Conservation (phyloP, 2,888 invertebrate species). For the Agrotis exclamationis region DNA sequence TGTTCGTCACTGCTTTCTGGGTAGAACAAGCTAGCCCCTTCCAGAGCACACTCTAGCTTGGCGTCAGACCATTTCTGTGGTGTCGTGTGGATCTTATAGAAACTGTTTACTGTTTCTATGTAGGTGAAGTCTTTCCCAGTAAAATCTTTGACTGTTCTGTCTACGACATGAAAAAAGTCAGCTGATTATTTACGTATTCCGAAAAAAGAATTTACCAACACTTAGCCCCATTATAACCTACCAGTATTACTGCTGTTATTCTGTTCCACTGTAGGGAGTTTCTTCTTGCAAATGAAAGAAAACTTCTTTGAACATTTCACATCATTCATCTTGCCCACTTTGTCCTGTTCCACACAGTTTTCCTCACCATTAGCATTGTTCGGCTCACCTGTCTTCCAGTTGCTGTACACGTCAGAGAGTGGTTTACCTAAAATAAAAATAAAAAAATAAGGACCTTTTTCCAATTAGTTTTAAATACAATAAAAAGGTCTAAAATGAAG, state of each 20-base stretch:
- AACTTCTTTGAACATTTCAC: conserved; percentile 69
- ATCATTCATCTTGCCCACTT: conserved; percentile 70
- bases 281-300: conserved; percentile 83
- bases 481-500: too few species aligned
- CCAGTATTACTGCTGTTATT: conserved; percentile 75
- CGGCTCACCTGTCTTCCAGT: conserved; percentile 78
- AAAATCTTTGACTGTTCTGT: too few species aligned
- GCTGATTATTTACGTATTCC: background rate
- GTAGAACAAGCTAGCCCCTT: conserved; percentile 2
- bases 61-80: background rate
- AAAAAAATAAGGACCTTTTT: background rate
- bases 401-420: conserved; percentile 49
- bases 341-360: conserved; percentile 70
- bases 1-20: background rate
- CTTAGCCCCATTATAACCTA: conserved; percentile 35
- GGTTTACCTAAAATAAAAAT: conserved; percentile 70
- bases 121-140: background rate
- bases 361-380: conserved; percentile 72
- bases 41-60: background rate
- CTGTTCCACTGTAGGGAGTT: conserved; percentile 73
- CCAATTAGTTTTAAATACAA: too few species aligned
- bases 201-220: background rate
- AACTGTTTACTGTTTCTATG: background rate
- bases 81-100: conserved; percentile 3
- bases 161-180: background rate